Percentiles rank a stretch among this genome's conserved stretches.
These are phyloP conservation scores for Tamandua tetradactyla DNA, from an alignment of 2,797 vertebrate genomes.

Conservation along the genomic window DNA sequence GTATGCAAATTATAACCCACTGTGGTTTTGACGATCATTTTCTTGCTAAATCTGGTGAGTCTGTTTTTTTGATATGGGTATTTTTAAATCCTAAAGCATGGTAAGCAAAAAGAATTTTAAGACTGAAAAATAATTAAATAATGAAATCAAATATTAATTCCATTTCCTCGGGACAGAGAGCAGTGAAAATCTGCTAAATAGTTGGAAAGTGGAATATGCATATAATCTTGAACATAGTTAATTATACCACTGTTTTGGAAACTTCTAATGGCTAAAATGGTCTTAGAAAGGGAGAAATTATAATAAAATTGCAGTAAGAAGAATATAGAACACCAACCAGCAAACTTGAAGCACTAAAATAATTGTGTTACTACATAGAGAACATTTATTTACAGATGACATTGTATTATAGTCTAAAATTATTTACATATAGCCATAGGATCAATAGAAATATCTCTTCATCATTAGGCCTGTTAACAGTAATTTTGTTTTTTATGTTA, in stretches of 20 bases:
- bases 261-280: background rate
- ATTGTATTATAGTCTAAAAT: background rate
- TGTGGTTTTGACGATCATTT: background rate
- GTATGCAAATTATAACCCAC: background rate
- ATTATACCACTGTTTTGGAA: background rate
- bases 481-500: background rate
- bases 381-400: background rate
- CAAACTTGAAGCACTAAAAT: background rate
- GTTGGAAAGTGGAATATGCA: background rate
- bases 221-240: background rate
- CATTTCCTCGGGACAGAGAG: background rate
- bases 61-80: background rate
- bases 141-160: slow-evolving; percentile 13
- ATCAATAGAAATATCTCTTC: background rate
- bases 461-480: background rate
- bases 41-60: background rate
- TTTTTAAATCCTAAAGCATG: background rate
- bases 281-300: background rate
- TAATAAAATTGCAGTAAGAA: slow-evolving; percentile 29
- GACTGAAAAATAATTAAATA: background rate
- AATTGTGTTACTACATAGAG: background rate
- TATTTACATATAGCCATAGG: background rate
- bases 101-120: background rate
- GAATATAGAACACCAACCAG: background rate
- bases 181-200: background rate